Evolutionary conservation across 1,140 invertebrate species (phyloP).

Genomic region (Caerostris extrusa): DNA sequence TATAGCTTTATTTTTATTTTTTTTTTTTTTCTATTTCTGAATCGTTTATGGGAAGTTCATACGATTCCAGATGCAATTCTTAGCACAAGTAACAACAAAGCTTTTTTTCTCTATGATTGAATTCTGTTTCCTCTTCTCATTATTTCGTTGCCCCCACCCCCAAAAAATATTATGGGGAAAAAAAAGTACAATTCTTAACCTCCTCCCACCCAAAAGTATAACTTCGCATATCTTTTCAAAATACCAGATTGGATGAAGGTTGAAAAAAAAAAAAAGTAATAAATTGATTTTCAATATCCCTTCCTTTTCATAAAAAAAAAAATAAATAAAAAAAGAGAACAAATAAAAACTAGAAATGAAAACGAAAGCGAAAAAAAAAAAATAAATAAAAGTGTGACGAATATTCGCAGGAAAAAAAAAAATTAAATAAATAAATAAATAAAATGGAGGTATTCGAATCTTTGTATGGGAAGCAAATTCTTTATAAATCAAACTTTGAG

Average conservation of each 20-base stretch:
- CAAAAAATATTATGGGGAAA: neutral
- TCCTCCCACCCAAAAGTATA: conserved; percentile 14
- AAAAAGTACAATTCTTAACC: neutral
- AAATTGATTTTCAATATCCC: conserved; percentile 71
- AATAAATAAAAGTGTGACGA: neutral
- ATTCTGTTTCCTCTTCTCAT: conserved; percentile 35
- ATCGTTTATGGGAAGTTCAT: neutral
- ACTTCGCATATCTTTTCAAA: conserved; percentile 60
- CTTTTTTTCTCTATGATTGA: conserved; percentile 28
- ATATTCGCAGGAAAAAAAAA: neutral
- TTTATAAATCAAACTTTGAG: conserved; percentile 4
- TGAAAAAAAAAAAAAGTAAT: conserved; percentile 27
- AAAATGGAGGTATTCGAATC: neutral
- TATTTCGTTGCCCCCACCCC: neutral
- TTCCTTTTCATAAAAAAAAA: conserved; percentile 42
- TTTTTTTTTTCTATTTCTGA: neutral
- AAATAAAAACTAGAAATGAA: conserved; percentile 29
- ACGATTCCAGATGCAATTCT: neutral
- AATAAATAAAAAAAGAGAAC: neutral
- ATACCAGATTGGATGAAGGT: conserved; percentile 18
- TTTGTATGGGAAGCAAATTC: conserved; percentile 14
- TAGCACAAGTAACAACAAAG: neutral
- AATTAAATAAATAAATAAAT: neutral
- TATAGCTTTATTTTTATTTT: neutral
- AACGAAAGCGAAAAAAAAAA: neutral